These are phyloP conservation scores for Ophion slaviceki DNA, from an alignment of 2,888 invertebrate species.

Conservation along the genomic window DNA sequence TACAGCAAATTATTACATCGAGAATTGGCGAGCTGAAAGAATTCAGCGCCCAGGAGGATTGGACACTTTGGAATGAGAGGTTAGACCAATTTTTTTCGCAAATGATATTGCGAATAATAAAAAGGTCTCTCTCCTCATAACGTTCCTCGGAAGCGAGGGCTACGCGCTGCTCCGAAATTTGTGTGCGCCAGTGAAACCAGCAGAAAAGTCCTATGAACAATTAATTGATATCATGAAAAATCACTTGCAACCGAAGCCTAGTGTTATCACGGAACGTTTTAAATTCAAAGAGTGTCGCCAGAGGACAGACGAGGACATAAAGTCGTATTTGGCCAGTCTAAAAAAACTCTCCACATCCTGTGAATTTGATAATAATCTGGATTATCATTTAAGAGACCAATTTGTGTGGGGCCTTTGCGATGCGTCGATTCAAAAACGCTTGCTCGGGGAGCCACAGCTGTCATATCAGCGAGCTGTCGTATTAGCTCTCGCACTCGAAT, in stretches of 20 bases:
- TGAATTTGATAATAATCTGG: constrained; percentile 50
- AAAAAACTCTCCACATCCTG: constrained; percentile 57
- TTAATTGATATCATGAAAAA: constrained; percentile 54
- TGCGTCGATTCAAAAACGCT: constrained; percentile 48
- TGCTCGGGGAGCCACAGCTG: constrained; percentile 47
- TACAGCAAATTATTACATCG: constrained; percentile 4
- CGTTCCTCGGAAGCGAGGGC: constrained; percentile 25
- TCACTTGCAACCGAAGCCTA: constrained; percentile 48
- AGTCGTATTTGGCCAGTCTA: constrained; percentile 53
- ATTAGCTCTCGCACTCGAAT: constrained; percentile 41
- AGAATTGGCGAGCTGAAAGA: constrained; percentile 42
- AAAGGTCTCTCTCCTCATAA: constrained; percentile 39
- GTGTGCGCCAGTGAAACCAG: constrained; percentile 56
- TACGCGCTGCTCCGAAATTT: constrained; percentile 48
- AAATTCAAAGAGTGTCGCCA: constrained; percentile 30
- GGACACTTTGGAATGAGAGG: constrained; percentile 39
- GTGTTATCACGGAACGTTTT: constrained; percentile 5
- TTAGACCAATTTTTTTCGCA: constrained; percentile 51
- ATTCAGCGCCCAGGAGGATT: constrained; percentile 16
- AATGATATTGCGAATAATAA: constrained; percentile 38
- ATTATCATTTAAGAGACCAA: constrained; percentile 46
- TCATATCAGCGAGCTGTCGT: constrained; percentile 36
- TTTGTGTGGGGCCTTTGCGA: constrained; percentile 61
- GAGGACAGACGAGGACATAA: constrained; percentile 38
- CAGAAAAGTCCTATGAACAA: constrained; percentile 34